Base-by-base conservation (phyloP, 2,113 vertebrate species). In the Gulo gulo region DNA sequence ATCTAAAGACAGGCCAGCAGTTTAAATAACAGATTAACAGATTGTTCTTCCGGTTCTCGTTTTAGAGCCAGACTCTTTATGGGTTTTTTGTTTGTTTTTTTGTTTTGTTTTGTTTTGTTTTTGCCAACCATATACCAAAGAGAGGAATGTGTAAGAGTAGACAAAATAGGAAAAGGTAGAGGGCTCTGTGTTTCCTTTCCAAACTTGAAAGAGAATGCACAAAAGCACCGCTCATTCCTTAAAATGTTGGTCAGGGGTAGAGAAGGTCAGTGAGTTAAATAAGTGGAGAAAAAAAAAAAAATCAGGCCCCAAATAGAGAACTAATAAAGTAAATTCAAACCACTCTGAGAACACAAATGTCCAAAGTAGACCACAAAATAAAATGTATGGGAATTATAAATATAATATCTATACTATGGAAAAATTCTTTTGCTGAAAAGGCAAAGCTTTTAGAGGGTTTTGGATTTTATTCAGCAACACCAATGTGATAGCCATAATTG, bases 371-470 rank as follows among this genome's bases (percentile, higher is more conserved):
- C 15, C 79, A 95, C 20, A 94, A 76, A 94, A 81, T 67, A 74
- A 94, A 95, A 97, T 95, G 7, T 91, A 78, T 94, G 69, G 31
- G 34, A 89, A 76, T 63, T 95, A 65, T 24, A 94, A 91, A 71
- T 88, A 65, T 52, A 57, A 80, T 65, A 74, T 83, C 9, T 61
- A 34, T 82, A 42, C 79, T 88, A 36, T 81, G 36, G 47, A 79
- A 93, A 95, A 96, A 74, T 74, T 78, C 1, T 73, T 82, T 84
- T 74, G 78, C 8, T 88, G 10, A 57, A 82, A 82, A 34, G 39
- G 50, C 34, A 94, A 94, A 97, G 36, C 59, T 93, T 92, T 95
- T 69, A 89, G 36, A 97, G 59, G 92, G 31, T 93, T 95, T 97
- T 95, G 23, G 86, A 57, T 95, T 96, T 92, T 59, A 87, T 74